Percentiles rank a stretch among this genome's conserved stretches.
Conservation (phyloP, 2,888 invertebrate species). For the Tryphoninae sp. region DNA sequence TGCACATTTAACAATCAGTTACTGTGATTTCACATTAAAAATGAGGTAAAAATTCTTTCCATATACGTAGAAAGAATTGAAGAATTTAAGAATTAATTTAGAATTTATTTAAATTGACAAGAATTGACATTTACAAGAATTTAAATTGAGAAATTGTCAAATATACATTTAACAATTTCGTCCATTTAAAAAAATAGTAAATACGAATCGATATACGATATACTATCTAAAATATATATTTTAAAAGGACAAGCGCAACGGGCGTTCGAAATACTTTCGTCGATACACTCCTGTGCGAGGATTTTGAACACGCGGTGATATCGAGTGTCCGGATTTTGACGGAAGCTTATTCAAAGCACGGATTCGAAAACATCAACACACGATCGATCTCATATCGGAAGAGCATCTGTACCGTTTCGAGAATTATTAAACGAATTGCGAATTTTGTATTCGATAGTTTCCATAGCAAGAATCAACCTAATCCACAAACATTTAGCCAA, state of each 20-base stretch:
- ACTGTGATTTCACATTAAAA: no score
- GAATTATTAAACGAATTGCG: constrained; percentile 4
- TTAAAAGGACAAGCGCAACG: constrained; percentile 1
- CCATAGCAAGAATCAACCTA: not conserved
- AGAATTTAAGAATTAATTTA: no score
- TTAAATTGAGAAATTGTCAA: no score
- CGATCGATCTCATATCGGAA: constrained; percentile 47
- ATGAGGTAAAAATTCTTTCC: no score
- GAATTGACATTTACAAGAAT: no score
- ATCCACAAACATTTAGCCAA: no score
- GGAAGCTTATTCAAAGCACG: constrained; percentile 40
- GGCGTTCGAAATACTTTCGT: constrained; percentile 17
- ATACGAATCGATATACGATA: not conserved
- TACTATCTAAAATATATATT: not conserved
- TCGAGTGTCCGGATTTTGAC: constrained; percentile 39
- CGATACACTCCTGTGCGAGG: not conserved
- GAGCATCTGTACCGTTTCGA: not conserved
- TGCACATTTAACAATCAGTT: no score
- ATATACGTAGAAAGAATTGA: no score
- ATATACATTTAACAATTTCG: not conserved
- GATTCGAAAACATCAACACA: constrained; percentile 22
- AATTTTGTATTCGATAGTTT: constrained; percentile 23
- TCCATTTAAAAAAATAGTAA: not conserved
- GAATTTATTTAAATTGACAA: no score
- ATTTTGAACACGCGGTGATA: constrained; percentile 1